Evolutionary conservation across 2,113 vertebrate genomes (phyloP).

Genomic region (Crotalus helleri): DNA sequence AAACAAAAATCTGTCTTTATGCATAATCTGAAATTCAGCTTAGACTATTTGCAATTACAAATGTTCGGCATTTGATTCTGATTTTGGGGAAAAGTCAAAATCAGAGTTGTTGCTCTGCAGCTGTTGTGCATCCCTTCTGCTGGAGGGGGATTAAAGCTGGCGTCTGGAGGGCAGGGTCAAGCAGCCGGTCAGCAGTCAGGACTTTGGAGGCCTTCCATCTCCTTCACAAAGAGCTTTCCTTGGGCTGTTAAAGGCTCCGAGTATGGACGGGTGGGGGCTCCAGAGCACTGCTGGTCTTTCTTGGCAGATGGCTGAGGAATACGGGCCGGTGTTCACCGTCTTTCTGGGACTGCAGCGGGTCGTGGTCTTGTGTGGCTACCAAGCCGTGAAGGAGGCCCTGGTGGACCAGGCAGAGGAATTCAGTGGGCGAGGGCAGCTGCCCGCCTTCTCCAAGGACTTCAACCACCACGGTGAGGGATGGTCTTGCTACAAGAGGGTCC

Average conservation of each 20-base stretch:
- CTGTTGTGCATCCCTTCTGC: too few relatives aligned
- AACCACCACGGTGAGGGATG: constrained; percentile 30
- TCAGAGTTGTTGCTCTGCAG: not conserved
- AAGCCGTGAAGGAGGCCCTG: constrained; percentile 33
- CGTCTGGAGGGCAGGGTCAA: not conserved
- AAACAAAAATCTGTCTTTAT: not conserved
- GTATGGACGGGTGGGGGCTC: too few relatives aligned
- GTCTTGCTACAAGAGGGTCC: not conserved
- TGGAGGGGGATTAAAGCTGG: not conserved
- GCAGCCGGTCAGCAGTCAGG: not conserved
- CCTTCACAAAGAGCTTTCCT: not conserved
- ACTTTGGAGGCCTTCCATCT: not conserved
- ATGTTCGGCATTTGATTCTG: not conserved
- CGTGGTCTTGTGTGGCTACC: constrained; percentile 37
- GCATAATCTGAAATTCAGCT: not conserved
- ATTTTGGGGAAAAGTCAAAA: not conserved
- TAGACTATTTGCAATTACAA: not conserved
- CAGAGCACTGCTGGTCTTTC: not conserved
- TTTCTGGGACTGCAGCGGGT: constrained; percentile 21
- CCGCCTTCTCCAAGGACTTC: constrained; percentile 29
- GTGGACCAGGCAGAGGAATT: constrained; percentile 40
- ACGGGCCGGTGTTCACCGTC: constrained; percentile 39
- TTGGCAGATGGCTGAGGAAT: constrained; percentile 31
- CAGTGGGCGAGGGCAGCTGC: constrained; percentile 27
- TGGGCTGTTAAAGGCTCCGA: not conserved